Evolutionary conservation across 2,113 vertebrate genomes (phyloP), one percentile per base, ranked within the genome.

Genomic region (Cranoglanis bouderius): DNA sequence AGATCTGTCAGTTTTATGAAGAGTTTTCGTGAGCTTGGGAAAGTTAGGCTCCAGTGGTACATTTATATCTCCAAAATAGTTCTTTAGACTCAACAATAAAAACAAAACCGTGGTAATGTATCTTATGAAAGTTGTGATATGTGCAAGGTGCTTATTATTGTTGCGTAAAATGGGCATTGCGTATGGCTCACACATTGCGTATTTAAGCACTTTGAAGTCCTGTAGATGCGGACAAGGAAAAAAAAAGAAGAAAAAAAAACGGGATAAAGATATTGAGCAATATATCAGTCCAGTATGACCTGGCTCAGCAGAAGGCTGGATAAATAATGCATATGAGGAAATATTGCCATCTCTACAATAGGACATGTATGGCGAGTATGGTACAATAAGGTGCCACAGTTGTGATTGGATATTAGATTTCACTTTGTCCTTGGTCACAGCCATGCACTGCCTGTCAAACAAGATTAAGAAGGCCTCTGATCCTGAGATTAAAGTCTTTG

Each of bases 381-480:
- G 78, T 59, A 57, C 32, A 85, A 70, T 83, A 83, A 80, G 51
- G 81, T 63, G 43, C 85, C 35, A 72, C 43, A 67, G 87, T 81
- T 61, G 51, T 86, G 80, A 82, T 40, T 32, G 38, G 72, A 85
- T 85, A 77, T 86, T 89, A 67, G 55, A 35, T 84, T 86, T 87
- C 59, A 75, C 90, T 87, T 80, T 87, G 82, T 84, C 87, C 81
- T 75, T 55, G 59, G 87, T 89, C 82, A 87, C 57, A 80, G 80
- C 70, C 72, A 83, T 81, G 82, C 81, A 51, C 61, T 55, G 85
- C 84, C 65, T 89, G 90, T 90, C 90, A 87, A 65, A 75, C 81
- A 53, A 86, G 86, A 90, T 90, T 87, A 89, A 84, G 81, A 86
- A 87, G 35, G 26, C 26, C 80, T 87, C 84, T 87, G 90, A 90